phyloP scores from a whole-genome alignment of 2,888 invertebrate genomes.

The Sesia apiformis region DNA sequence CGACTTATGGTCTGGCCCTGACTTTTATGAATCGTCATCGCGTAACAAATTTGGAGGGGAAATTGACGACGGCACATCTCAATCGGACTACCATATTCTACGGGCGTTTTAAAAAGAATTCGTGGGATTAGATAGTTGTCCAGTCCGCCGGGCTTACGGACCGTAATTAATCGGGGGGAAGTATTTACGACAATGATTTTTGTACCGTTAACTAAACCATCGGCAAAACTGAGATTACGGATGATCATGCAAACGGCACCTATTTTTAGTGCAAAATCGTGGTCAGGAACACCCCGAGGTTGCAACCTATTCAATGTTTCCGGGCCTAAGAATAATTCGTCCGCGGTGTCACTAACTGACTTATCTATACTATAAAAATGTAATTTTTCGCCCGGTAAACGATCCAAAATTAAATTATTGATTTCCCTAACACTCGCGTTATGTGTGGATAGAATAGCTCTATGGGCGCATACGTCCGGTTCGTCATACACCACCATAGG shows the following conservation, averaged over 20 bases:
- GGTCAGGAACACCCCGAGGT: background rate
- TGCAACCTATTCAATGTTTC: background rate
- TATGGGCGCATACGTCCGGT: background rate
- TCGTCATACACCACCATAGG: background rate
- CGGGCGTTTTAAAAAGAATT: background rate
- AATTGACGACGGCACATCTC: conserved; percentile 8
- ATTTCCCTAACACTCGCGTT: background rate
- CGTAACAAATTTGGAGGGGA: conserved; percentile 6
- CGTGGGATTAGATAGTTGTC: conserved; percentile 7
- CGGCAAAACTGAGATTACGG: conserved; percentile 8
- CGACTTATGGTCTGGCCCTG: conserved; percentile 8
- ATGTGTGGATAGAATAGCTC: background rate
- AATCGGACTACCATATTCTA: background rate
- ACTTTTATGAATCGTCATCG: conserved; percentile 9
- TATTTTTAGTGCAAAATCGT: conserved; percentile 3
- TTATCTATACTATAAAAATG: conserved; percentile 1
- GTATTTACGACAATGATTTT: conserved; percentile 6
- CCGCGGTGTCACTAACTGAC: background rate
- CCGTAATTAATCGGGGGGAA: conserved; percentile 4
- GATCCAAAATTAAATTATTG: background rate
- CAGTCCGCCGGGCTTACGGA: conserved; percentile 2
- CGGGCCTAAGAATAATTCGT: background rate
- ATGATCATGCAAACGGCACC: conserved; percentile 7
- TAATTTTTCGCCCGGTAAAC: background rate
- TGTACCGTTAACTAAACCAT: conserved; percentile 7